Evolutionary conservation across 2,888 invertebrate species (phyloP).

Genomic region (Anodontia alba): DNA sequence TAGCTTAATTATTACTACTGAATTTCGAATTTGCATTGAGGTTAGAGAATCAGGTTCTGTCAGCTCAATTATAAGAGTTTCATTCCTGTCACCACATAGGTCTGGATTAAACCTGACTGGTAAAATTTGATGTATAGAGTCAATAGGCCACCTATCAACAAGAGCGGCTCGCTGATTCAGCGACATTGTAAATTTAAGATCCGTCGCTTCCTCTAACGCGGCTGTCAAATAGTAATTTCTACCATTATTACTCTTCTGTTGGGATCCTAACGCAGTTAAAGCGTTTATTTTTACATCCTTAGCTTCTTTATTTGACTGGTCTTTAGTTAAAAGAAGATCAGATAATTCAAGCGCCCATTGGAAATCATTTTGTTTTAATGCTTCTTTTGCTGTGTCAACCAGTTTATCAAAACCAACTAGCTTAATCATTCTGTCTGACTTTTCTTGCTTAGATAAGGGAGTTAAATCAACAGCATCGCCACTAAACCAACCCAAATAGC

Average conservation of each 20-base stretch:
- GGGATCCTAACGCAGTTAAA: slow-evolving; percentile 65
- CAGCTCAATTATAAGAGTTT: slow-evolving; percentile 48
- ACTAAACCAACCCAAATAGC: slow-evolving; percentile 73
- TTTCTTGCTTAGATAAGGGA: slow-evolving; percentile 66
- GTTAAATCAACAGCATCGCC: slow-evolving; percentile 72
- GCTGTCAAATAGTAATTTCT: slow-evolving; percentile 77
- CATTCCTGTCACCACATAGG: slow-evolving; percentile 48
- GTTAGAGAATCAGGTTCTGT: slow-evolving; percentile 52
- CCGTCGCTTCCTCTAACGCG: slow-evolving; percentile 70
- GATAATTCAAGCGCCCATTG: slow-evolving; percentile 78
- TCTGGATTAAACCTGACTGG: slow-evolving; percentile 64
- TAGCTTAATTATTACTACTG: slow-evolving; percentile 60
- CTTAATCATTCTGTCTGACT: slow-evolving; percentile 66
- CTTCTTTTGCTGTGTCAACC: slow-evolving; percentile 60
- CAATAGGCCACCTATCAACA: slow-evolving; percentile 51
- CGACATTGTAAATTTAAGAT: slow-evolving; percentile 36
- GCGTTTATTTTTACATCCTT: slow-evolving; percentile 66
- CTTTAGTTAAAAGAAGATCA: slow-evolving; percentile 54
- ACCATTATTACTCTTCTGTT: slow-evolving; percentile 73
- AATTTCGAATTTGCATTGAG: slow-evolving; percentile 68
- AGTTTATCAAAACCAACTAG: slow-evolving; percentile 63
- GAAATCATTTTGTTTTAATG: slow-evolving; percentile 66
- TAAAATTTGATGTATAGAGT: slow-evolving; percentile 60
- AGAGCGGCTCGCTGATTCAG: slow-evolving; percentile 24
- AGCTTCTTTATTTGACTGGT: slow-evolving; percentile 59